Conservation (phyloP, 2,888 invertebrate species). For the Rambutsinella grinnellia region DNA sequence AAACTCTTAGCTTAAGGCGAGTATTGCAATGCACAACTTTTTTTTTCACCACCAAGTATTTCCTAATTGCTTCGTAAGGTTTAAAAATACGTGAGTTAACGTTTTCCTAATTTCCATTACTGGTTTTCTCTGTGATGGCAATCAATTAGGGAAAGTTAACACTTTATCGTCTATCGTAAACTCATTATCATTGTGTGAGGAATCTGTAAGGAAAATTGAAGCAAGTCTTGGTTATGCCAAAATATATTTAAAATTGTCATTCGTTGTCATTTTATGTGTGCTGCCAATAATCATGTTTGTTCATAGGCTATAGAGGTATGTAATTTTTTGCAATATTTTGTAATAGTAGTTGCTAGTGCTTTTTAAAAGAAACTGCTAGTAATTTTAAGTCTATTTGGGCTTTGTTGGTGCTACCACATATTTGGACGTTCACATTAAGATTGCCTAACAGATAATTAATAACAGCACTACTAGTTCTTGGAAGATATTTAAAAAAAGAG, state of each 20-base stretch:
- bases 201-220: no score
- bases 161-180: no score
- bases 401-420: conserved; percentile 50
- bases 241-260: conserved; percentile 18
- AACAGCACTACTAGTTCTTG: no score
- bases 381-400: conserved; percentile 37
- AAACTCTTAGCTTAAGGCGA: background rate
- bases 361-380: no score
- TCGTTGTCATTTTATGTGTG: conserved; percentile 16
- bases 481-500: background rate
- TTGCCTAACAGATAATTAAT: background rate
- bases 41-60: no score
- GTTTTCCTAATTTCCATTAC: conserved; percentile 21
- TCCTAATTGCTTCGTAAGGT: no score
- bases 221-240: conserved; percentile 30
- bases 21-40: conserved; percentile 21
- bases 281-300: conserved; percentile 8
- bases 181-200: no score
- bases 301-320: no score
- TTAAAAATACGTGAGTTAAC: no score
- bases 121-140: conserved; percentile 46
- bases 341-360: conserved; percentile 14
- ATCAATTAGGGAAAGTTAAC: conserved; percentile 24
- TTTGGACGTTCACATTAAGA: conserved; percentile 29
- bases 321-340: conserved; percentile 33